These are phyloP conservation scores for Ferdinandea cuprea DNA, from an alignment of 2,888 invertebrate genomes.

Conservation along the genomic window DNA sequence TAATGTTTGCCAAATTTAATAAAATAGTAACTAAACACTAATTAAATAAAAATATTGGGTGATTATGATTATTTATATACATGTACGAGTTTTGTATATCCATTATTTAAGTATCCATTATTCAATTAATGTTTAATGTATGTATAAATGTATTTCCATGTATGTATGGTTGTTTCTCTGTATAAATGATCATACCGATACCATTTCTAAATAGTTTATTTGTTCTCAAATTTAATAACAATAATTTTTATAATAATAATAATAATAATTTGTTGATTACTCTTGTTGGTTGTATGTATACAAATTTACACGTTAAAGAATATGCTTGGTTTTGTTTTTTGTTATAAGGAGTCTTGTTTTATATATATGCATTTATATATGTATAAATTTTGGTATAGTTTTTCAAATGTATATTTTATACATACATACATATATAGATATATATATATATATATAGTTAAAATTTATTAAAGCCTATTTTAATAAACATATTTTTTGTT, in stretches of 20 bases:
- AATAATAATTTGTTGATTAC: neutral
- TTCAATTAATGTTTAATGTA: neutral
- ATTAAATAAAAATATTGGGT: neutral
- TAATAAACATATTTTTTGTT: conserved; percentile 34
- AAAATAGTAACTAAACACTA: neutral
- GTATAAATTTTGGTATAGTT: conserved; percentile 1
- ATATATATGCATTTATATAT: conserved; percentile 15
- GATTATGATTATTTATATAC: conserved; percentile 4
- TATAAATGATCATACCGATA: neutral
- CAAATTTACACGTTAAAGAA: neutral
- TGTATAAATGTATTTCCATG: neutral
- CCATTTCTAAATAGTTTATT: neutral
- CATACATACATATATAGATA: conserved; percentile 1
- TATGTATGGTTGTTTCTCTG: conserved; percentile 8
- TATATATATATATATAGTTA: conserved; percentile 23
- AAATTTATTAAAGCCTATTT: conserved; percentile 48
- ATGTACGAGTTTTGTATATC: neutral
- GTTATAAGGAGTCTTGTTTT: conserved; percentile 11
- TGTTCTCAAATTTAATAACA: neutral
- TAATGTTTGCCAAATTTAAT: neutral
- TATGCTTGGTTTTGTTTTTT: conserved; percentile 1
- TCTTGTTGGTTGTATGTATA: neutral
- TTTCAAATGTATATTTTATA: conserved; percentile 1
- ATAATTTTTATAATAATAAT: neutral
- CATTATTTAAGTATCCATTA: neutral